These are phyloP conservation scores for Mya arenaria DNA, from an alignment of 1,140 invertebrate species.

Conservation along the genomic window DNA sequence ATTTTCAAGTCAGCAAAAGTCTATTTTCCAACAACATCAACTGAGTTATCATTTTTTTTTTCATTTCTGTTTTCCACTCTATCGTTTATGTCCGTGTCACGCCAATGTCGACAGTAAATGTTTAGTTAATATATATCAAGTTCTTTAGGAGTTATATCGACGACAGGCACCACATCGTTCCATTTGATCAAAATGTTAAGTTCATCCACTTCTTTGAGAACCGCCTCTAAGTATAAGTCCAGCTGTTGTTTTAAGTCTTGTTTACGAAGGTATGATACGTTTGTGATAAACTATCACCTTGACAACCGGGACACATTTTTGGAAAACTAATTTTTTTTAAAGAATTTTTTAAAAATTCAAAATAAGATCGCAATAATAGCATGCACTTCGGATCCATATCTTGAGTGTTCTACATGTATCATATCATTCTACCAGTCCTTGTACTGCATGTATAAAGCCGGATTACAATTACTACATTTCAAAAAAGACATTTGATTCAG, in stretches of 20 bases:
- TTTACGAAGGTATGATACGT: no score
- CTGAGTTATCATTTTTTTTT: constrained; percentile 10
- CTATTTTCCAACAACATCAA: constrained; percentile 19
- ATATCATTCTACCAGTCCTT: no score
- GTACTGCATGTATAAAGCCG: no score
- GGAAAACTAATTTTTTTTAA: no score
- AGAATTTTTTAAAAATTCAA: no score
- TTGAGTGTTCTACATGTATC: no score
- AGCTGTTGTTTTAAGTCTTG: constrained; percentile 26
- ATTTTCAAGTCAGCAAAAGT: background rate
- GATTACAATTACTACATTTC: no score
- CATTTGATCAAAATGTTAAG: constrained; percentile 28
- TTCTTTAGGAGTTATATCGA: constrained; percentile 3
- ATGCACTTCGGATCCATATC: no score
- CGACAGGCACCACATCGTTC: background rate
- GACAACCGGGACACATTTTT: no score
- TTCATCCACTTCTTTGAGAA: constrained; percentile 21
- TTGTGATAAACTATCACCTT: no score
- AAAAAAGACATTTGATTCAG: no score
- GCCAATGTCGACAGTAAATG: constrained; percentile 18
- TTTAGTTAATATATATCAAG: constrained; percentile 17
- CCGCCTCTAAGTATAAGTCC: background rate
- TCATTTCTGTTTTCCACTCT: constrained; percentile 30
- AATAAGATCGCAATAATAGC: no score
- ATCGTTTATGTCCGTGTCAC: constrained; percentile 28